phyloP scores from a whole-genome alignment of 2,113 vertebrate species.

The Procavia capensis region DNA sequence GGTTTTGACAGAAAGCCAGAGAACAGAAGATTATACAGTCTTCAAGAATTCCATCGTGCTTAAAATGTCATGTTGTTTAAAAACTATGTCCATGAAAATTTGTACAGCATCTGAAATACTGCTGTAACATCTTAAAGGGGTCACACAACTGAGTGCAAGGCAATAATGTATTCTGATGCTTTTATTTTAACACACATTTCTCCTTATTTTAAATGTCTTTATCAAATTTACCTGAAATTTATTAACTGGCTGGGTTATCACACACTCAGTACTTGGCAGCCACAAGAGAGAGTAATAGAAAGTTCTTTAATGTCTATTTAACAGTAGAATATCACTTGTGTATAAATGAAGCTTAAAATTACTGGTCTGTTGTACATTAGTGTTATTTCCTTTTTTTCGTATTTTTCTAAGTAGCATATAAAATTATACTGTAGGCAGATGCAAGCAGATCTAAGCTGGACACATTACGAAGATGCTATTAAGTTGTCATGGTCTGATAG shows the following conservation, averaged over 20 bases:
- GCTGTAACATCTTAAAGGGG: not conserved
- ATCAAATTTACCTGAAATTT: constrained; percentile 56
- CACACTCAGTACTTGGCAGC: constrained; percentile 43
- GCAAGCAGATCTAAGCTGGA: constrained; percentile 32
- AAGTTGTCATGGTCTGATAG: constrained; percentile 62
- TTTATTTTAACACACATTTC: not conserved
- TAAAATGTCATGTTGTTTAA: constrained; percentile 10
- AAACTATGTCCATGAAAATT: not conserved
- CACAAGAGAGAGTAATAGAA: not conserved
- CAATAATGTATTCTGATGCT: not conserved
- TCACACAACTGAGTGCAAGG: not conserved
- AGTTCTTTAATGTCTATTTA: constrained; percentile 58
- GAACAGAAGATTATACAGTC: not conserved
- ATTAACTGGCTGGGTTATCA: constrained; percentile 52
- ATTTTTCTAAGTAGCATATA: constrained; percentile 57
- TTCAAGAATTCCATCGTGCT: not conserved
- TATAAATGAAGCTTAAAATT: constrained; percentile 77
- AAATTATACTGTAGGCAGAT: constrained; percentile 47
- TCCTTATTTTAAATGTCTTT: constrained; percentile 57
- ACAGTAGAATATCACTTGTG: constrained; percentile 36
- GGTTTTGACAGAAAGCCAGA: not conserved
- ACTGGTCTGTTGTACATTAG: constrained; percentile 9
- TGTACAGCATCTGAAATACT: not conserved
- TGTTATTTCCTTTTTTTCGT: constrained; percentile 51
- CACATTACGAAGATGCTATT: constrained; percentile 58